phyloP scores from a whole-genome alignment of 1,140 invertebrate species.

The Cardiocondyla obscurior region DNA sequence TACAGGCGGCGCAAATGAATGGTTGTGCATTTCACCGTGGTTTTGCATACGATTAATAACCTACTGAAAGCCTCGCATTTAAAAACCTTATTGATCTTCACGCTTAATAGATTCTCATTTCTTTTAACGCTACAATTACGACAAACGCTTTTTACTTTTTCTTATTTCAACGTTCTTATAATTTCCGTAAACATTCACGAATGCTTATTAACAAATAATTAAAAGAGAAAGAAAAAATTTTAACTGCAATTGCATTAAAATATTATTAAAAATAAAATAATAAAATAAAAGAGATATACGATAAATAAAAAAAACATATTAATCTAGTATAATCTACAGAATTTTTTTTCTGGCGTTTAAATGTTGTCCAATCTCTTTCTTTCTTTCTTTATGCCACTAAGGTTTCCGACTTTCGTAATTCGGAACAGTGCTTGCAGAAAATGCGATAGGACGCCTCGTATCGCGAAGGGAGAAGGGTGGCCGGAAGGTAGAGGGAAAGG shows the following conservation, averaged over 20 bases:
- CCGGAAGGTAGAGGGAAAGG: conserved; percentile 4
- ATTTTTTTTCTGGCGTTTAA: background rate
- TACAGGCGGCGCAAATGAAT: conserved; percentile 25
- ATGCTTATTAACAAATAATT: background rate
- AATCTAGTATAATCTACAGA: background rate
- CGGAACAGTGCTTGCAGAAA: conserved; percentile 64
- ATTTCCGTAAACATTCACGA: too few species aligned
- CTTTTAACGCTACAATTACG: background rate
- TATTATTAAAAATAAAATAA: background rate
- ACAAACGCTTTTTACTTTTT: background rate
- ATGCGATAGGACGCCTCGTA: conserved; percentile 63
- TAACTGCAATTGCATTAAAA: background rate
- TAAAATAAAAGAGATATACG: background rate
- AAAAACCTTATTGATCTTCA: conserved; percentile 9
- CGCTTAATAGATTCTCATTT: background rate
- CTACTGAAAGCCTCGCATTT: background rate
- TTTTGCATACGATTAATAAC: conserved; percentile 19
- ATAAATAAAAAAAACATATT: too few species aligned
- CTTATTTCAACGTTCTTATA: background rate
- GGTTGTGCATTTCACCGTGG: background rate
- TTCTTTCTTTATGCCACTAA: conserved; percentile 41
- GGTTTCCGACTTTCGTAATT: conserved; percentile 69
- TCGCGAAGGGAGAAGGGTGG: conserved; percentile 24
- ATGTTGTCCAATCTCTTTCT: background rate
- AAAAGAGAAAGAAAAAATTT: background rate